Conservation (phyloP, 2,888 invertebrate genomes). For the Diloba caeruleocephala region DNA sequence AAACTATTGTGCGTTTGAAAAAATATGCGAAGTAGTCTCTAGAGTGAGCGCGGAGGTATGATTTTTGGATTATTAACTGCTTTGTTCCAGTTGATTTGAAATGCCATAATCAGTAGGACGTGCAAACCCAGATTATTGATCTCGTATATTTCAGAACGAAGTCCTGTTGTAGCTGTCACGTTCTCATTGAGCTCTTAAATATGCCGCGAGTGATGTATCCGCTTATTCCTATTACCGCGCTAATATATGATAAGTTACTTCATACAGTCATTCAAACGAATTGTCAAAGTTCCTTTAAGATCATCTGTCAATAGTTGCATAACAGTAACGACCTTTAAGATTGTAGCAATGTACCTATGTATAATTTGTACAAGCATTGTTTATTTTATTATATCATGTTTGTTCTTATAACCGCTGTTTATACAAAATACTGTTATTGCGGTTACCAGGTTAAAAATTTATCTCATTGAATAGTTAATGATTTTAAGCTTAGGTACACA, state of each 20-base stretch:
- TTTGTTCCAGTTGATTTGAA: conserved; percentile 17
- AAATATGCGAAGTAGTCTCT: conserved; percentile 14
- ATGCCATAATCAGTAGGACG: conserved; percentile 35
- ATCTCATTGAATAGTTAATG: conserved; percentile 43
- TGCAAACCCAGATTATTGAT: conserved; percentile 32
- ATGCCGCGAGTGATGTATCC: conserved; percentile 6
- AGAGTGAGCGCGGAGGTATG: no score
- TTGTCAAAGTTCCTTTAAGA: conserved; percentile 38
- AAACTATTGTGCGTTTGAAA: conserved; percentile 27
- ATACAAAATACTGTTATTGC: conserved; percentile 44
- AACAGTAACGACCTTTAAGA: conserved; percentile 27
- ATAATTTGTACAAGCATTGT: conserved; percentile 26
- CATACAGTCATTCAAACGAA: conserved; percentile 5
- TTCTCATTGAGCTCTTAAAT: conserved; percentile 39
- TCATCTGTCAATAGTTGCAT: conserved; percentile 30
- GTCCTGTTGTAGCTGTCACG: conserved; percentile 36
- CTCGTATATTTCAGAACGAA: conserved; percentile 28
- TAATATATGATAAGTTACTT: conserved; percentile 11
- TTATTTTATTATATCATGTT: conserved; percentile 38
- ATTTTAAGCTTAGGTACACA: conserved; percentile 30
- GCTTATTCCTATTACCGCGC: conserved; percentile 6
- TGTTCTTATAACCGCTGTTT: conserved; percentile 40
- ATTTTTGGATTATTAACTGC: no score
- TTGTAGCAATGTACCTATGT: conserved; percentile 28
- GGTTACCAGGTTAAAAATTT: conserved; percentile 43